These are phyloP conservation scores for Nebria brevicollis DNA, from an alignment of 2,888 invertebrate species.

Conservation along the genomic window DNA sequence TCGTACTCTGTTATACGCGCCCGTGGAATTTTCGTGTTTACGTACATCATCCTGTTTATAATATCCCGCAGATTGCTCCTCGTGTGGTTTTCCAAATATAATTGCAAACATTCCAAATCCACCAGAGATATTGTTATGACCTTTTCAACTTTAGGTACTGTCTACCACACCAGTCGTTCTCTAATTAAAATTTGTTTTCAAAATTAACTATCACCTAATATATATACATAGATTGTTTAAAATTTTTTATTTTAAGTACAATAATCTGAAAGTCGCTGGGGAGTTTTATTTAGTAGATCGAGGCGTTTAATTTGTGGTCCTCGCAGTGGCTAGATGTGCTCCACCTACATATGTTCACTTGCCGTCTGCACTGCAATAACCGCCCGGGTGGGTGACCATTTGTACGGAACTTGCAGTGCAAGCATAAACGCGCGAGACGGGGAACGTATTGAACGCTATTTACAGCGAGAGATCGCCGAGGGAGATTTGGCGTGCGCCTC, in stretches of 20 bases:
- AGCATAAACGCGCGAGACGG: neutral
- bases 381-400: neutral
- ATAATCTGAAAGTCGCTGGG: neutral
- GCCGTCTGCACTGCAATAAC: neutral
- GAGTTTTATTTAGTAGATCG: neutral
- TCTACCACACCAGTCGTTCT: neutral
- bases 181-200: neutral
- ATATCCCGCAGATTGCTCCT: neutral
- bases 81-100: neutral
- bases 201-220: neutral
- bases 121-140: neutral
- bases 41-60: neutral
- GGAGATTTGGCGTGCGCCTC: constrained; percentile 2
- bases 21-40: neutral
- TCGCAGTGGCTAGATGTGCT: neutral
- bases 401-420: neutral
- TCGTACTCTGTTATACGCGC: neutral
- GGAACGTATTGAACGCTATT: constrained; percentile 18
- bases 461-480: constrained; percentile 5
- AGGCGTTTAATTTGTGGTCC: neutral
- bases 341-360: neutral
- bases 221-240: too few relatives aligned
- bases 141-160: neutral
- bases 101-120: neutral
- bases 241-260: too few relatives aligned